These are phyloP conservation scores for Fragum sueziense DNA, from an alignment of 2,888 invertebrate species.

Conservation along the genomic window DNA sequence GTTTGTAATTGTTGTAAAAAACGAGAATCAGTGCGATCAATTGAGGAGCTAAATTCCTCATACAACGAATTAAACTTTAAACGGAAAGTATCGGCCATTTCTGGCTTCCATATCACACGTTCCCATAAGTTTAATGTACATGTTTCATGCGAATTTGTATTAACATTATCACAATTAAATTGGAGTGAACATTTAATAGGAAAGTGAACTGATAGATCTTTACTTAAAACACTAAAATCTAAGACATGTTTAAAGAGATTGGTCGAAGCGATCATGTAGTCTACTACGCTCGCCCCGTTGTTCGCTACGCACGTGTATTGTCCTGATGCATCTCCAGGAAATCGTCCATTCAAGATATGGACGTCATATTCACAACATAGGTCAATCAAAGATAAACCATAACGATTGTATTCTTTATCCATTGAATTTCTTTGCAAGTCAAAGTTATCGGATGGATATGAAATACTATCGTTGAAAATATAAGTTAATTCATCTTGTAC, in stretches of 20 bases:
- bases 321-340: neutral
- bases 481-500: constrained; percentile 13
- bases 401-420: neutral
- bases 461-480: constrained; percentile 14
- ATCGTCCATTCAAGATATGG: neutral
- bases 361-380: neutral
- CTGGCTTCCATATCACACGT: too few species aligned
- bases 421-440: neutral
- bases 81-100: too few species aligned
- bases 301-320: neutral
- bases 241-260: neutral
- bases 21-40: too few species aligned
- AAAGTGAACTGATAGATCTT: neutral
- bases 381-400: neutral
- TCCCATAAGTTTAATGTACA: too few species aligned
- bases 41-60: too few species aligned
- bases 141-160: too few species aligned
- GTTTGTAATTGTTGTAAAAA: too few species aligned
- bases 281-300: constrained; percentile 5
- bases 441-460: constrained; percentile 27
- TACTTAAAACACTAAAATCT: neutral
- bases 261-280: neutral
- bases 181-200: too few species aligned
- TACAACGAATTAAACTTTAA: too few species aligned
- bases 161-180: too few species aligned